Percentiles rank a stretch among this genome's conserved stretches.
Evolutionary conservation across 2,797 vertebrate species (phyloP).

Genomic region (Nothura maculosa): DNA sequence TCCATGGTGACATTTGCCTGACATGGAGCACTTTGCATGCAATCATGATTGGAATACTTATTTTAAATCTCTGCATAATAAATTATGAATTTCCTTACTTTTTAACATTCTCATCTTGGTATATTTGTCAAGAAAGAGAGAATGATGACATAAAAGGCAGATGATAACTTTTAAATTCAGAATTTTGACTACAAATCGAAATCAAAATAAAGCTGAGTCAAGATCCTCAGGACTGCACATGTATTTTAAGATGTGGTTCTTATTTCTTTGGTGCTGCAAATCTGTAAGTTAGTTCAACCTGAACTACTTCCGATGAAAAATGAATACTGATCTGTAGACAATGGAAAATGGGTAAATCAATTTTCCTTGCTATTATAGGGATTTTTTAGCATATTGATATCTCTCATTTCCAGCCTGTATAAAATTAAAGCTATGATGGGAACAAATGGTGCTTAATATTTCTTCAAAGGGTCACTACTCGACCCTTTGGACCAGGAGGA

Average conservation of each 20-base stretch:
- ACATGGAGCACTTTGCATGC: not conserved
- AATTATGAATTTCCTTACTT: not conserved
- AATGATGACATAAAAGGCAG: not conserved
- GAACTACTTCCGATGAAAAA: not conserved
- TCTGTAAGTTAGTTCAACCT: not conserved
- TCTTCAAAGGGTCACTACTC: not conserved
- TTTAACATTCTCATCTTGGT: not conserved
- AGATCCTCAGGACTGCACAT: not conserved
- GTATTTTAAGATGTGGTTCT: not conserved
- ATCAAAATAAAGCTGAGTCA: not conserved
- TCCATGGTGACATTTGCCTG: conserved; percentile 33
- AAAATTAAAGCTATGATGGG: not conserved
- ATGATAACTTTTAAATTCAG: not conserved
- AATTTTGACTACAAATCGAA: not conserved
- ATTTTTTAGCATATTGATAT: not conserved
- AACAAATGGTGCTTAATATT: not conserved
- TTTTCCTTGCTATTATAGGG: not conserved
- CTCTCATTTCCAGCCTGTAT: not conserved
- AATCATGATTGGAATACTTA: not conserved
- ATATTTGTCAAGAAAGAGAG: not conserved
- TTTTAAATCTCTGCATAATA: not conserved
- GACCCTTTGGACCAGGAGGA: not conserved
- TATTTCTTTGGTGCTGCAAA: not conserved
- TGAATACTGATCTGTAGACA: not conserved
- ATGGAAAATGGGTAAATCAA: not conserved